These are phyloP conservation scores for Ceyx cyanopectus DNA, from an alignment of 2,113 vertebrate species.

Conservation along the genomic window DNA sequence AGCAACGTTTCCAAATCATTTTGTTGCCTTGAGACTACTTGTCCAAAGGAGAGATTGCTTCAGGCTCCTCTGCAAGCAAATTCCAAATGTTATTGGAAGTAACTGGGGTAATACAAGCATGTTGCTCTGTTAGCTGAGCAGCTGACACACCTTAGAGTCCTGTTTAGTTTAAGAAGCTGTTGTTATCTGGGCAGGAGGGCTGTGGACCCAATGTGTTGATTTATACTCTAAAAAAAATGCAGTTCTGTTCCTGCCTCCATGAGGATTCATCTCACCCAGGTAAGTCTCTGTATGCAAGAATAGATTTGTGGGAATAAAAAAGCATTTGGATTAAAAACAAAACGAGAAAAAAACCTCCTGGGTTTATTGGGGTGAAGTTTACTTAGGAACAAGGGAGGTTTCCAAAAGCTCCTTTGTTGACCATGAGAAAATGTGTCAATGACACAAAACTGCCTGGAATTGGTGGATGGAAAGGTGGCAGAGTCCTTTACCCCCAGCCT, in stretches of 20 bases:
- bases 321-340: background rate
- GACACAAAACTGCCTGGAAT: background rate
- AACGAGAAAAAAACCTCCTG: no score
- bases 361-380: background rate
- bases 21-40: background rate
- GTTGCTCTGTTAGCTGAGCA: conserved; percentile 60
- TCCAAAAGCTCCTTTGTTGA: background rate
- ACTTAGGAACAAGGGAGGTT: background rate
- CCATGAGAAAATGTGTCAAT: background rate
- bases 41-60: background rate
- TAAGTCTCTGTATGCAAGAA: background rate
- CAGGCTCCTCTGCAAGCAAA: conserved; percentile 19
- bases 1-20: conserved; percentile 37
- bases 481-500: background rate
- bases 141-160: conserved; percentile 70
- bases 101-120: conserved; percentile 18
- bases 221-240: background rate
- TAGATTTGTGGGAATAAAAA: background rate
- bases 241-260: background rate
- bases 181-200: background rate
- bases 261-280: rapidly evolving
- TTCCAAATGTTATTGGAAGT: conserved; percentile 60
- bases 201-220: background rate
- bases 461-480: background rate
- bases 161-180: conserved; percentile 1